Evolutionary conservation across 35 echinoderm and acorn worm species (phyloP).

Genomic region (Heliocidaris erythrogramma): DNA sequence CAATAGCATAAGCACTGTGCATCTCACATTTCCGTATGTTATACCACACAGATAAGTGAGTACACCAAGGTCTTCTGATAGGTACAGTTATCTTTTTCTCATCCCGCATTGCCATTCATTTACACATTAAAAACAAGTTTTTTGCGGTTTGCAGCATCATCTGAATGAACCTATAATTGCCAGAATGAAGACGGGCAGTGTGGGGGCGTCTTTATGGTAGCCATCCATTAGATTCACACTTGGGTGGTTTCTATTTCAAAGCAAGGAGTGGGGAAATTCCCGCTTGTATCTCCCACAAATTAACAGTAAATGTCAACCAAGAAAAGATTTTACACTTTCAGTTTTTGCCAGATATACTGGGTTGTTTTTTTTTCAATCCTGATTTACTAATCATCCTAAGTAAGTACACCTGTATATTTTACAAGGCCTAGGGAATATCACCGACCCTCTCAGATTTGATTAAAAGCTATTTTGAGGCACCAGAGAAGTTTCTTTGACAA

Average conservation of each 20-base stretch:
- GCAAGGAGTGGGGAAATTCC: not conserved
- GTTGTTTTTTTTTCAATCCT: not conserved
- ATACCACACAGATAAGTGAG: no score
- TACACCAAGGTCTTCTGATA: no score
- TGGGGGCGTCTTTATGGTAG: not conserved
- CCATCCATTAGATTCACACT: not conserved
- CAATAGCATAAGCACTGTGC: no score
- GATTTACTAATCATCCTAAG: not conserved
- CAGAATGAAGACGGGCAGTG: not conserved
- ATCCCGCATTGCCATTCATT: no score
- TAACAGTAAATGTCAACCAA: conserved; percentile 18
- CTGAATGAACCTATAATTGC: not conserved
- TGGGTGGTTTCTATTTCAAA: not conserved
- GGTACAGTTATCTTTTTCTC: no score
- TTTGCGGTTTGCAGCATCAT: no score
- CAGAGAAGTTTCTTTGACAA: not conserved
- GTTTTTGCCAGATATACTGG: not conserved
- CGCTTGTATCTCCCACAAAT: not conserved
- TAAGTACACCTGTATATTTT: not conserved
- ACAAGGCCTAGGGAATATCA: not conserved
- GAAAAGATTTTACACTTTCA: not conserved
- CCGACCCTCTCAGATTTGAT: not conserved
- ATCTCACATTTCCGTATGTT: no score
- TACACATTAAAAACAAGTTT: no score
- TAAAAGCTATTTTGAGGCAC: not conserved